These are phyloP conservation scores for Micrasema longulum DNA, from an alignment of 1,140 invertebrate species.

Conservation along the genomic window DNA sequence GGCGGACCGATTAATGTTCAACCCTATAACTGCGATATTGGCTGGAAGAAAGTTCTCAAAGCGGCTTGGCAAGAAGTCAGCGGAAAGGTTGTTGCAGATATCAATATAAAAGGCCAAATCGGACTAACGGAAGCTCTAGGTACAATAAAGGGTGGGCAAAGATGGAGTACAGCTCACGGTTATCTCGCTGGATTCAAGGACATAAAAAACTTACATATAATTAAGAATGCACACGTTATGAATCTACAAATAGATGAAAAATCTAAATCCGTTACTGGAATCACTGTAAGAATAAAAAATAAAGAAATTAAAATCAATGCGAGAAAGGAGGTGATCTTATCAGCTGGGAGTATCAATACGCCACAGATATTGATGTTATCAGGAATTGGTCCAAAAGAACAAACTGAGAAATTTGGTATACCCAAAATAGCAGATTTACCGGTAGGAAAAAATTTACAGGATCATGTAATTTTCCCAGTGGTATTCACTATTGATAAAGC, in stretches of 20 bases:
- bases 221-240: conserved; percentile 72
- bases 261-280: conserved; percentile 57
- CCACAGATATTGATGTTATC: conserved; percentile 68
- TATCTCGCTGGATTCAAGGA: conserved; percentile 69
- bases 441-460: conserved; percentile 80
- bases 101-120: conserved; percentile 66
- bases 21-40: conserved; percentile 53
- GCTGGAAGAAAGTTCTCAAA: conserved; percentile 61
- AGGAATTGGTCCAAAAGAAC: conserved; percentile 62
- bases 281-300: conserved; percentile 59
- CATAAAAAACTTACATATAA: conserved; percentile 76
- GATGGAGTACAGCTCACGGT: conserved; percentile 71
- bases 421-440: conserved; percentile 69
- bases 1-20: conserved; percentile 61
- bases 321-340: conserved; percentile 69
- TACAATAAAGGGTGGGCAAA: conserved; percentile 68
- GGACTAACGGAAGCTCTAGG: conserved; percentile 68
- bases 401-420: conserved; percentile 63
- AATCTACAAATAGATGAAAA: conserved; percentile 60
- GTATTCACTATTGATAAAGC: conserved; percentile 58
- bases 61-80: conserved; percentile 65
- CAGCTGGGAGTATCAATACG: conserved; percentile 68
- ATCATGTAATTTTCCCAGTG: conserved; percentile 66
- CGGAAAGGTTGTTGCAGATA: conserved; percentile 62
- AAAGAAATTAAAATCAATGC: conserved; percentile 58